Evolutionary conservation across 2,888 invertebrate species (phyloP).

Genomic region (Mythimna impura): DNA sequence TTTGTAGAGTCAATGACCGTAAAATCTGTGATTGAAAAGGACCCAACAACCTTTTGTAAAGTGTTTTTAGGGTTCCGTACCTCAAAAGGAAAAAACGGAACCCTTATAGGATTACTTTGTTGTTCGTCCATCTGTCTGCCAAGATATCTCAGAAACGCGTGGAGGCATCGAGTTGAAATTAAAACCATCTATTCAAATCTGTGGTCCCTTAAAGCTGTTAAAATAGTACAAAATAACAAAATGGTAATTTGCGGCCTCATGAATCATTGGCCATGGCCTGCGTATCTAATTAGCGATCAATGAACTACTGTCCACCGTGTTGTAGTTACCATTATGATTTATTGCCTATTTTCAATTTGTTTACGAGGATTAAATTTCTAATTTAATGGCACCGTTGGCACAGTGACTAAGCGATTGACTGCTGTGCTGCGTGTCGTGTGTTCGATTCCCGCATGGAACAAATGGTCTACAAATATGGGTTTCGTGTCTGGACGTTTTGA

Average conservation of each 20-base stretch:
- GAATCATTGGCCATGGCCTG: conserved; percentile 34
- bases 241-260: conserved; percentile 41
- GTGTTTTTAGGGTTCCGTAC: neutral
- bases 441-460: too few relatives aligned
- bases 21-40: conserved; percentile 8
- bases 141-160: too few relatives aligned
- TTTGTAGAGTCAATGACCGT: conserved; percentile 44
- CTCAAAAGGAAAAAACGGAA: too few relatives aligned
- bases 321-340: conserved; percentile 32
- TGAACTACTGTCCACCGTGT: neutral
- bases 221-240: neutral
- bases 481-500: too few relatives aligned
- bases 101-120: too few relatives aligned
- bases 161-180: too few relatives aligned
- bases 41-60: neutral
- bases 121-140: too few relatives aligned
- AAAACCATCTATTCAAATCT: too few relatives aligned
- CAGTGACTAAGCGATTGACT: too few relatives aligned
- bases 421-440: too few relatives aligned
- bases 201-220: too few relatives aligned
- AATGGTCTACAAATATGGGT: too few relatives aligned
- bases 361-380: neutral
- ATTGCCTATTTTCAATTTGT: conserved; percentile 28
- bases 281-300: conserved; percentile 43
- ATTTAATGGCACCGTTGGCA: neutral